Evolutionary conservation across 1,140 invertebrate species (phyloP), one percentile per base, ranked within the genome.

Genomic region (Calliopsis andreniformis): DNA sequence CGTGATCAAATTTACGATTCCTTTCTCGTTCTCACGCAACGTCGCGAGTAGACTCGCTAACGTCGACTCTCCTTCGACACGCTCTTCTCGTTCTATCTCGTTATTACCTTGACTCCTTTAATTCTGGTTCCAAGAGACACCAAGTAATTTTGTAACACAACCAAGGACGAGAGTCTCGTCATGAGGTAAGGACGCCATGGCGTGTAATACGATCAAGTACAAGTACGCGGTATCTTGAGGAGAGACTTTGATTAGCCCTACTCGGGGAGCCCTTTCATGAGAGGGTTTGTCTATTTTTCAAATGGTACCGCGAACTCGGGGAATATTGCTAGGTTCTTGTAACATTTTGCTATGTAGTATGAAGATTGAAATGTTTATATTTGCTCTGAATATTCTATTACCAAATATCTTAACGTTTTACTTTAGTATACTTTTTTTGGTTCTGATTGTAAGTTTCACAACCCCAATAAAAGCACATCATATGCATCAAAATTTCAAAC

Each of bases 111-210:
- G 66, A 70, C 75, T 70, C 47, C 43, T 70, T 70, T 58, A 62
- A 63, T 42, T 64, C 72, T 55, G 51, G 59, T 47, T 82, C 51
- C 42, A 32, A 0, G 71, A 10, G 51, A 56, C 35, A 35, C 23
- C 32, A 6, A 28, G 63, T 75, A 67, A 67, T 75, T 75, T 75
- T 75, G 71, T 75, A 75, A 75, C 18, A 23, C 8, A 47, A 28
- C 42, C 71, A 51, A 75, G 71, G 71, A 75, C 63, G 14, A 16
- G 51, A 14, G 62, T 45, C 45, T 55, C 23, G 71, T 67, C 55
- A 47, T 51, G 51, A 56, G 62, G 47, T 32, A 14, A 67, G 51
- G 6, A 10, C 30, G 25, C 35, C 10, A 30, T 47, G 39, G 28
- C n/a, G 30, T 55, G 51, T 75, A 67, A 75, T 3, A 23, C 39